phyloP scores from a whole-genome alignment of 2,113 vertebrate species.

The Progne subis region DNA sequence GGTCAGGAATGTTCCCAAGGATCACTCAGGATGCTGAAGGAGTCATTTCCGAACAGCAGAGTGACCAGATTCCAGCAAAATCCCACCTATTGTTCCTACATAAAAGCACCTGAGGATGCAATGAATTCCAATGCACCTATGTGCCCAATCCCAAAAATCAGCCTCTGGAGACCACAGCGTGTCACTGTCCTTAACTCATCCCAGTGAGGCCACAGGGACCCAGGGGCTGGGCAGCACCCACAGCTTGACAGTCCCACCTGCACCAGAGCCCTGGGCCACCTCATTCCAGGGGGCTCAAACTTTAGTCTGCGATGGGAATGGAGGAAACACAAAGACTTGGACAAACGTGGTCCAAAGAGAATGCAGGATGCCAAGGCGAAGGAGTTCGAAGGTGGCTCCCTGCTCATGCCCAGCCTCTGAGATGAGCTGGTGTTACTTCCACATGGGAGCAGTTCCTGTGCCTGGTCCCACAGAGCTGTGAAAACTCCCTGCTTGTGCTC shows the following conservation, averaged over 20 bases:
- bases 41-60: not conserved
- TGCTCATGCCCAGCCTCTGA: fast-evolving
- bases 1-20: not conserved
- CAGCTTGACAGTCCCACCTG: not conserved
- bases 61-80: not conserved
- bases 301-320: not conserved
- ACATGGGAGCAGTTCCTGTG: not conserved
- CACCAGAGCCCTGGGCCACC: not conserved
- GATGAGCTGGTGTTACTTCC: not conserved
- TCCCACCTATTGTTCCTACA: not conserved
- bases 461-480: not conserved
- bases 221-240: not conserved
- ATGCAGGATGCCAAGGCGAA: not conserved
- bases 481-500: not conserved
- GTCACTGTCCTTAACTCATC: not conserved
- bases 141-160: not conserved
- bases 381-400: not conserved
- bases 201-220: not conserved
- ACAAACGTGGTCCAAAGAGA: not conserved
- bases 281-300: not conserved
- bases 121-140: not conserved
- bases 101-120: not conserved
- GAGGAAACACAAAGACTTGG: not conserved
- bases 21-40: not conserved
- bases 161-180: not conserved